A percentile compares a stretch with the other conserved stretches of the same genome.
Evolutionary conservation across 2,888 invertebrate genomes (phyloP).

Genomic region (Lithodes maja): DNA sequence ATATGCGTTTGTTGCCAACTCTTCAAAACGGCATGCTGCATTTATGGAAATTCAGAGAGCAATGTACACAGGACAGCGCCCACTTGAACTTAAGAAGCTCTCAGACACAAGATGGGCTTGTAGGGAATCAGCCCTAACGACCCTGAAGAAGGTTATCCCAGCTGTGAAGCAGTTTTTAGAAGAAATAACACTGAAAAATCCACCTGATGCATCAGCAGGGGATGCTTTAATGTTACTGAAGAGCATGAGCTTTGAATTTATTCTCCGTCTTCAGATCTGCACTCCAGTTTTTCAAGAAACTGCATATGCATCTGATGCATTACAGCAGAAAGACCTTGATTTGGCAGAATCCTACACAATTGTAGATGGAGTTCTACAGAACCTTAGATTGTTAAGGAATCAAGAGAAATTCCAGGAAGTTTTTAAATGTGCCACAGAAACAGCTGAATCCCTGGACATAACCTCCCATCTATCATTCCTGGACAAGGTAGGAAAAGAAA

Average conservation of each 20-base stretch:
- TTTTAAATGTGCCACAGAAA: too few relatives aligned
- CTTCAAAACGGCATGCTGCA: constrained; percentile 30
- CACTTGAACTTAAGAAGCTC: constrained; percentile 39
- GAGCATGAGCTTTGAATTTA: constrained; percentile 46
- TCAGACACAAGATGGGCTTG: constrained; percentile 48
- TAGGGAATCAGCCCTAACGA: constrained; percentile 38
- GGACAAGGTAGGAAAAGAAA: too few relatives aligned
- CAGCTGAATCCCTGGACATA: too few relatives aligned
- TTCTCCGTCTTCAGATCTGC: neutral
- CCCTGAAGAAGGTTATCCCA: constrained; percentile 33
- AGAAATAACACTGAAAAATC: constrained; percentile 15
- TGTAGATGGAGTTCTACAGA: too few relatives aligned
- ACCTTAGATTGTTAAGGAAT: too few relatives aligned
- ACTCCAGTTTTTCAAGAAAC: constrained; percentile 10
- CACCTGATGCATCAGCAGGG: constrained; percentile 40
- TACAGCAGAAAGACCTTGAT: too few relatives aligned
- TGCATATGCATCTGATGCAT: too few relatives aligned
- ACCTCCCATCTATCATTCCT: too few relatives aligned
- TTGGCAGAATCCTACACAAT: too few relatives aligned
- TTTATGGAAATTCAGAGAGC: constrained; percentile 18
- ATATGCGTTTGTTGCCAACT: constrained; percentile 23
- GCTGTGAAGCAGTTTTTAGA: constrained; percentile 27
- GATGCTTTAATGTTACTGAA: constrained; percentile 28
- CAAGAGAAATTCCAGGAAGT: too few relatives aligned
- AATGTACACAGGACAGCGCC: constrained; percentile 19